phyloP scores from a whole-genome alignment of 2,797 vertebrate genomes.

The Eulemur rubriventer region DNA sequence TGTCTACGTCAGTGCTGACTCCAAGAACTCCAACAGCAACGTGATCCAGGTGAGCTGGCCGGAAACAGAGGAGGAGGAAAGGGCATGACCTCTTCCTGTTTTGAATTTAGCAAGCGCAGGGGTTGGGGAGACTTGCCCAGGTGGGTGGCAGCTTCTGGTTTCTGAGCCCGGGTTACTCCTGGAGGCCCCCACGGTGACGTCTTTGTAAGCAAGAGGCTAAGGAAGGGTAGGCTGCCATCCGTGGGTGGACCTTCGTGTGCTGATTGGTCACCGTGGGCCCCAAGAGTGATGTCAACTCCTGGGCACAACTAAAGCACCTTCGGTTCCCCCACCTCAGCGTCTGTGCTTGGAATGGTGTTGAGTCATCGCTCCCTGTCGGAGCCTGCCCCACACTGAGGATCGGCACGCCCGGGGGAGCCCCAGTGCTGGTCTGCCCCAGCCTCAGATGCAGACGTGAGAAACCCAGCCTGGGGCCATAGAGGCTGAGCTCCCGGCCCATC shows the following conservation, averaged over 20 bases:
- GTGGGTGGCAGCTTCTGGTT: accelerated
- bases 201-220: background rate
- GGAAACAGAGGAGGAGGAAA: accelerated
- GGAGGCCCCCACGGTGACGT: background rate
- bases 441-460: background rate
- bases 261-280: background rate
- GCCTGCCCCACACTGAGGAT: background rate
- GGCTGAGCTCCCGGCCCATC: background rate
- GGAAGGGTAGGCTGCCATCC: background rate
- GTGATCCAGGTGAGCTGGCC: slow-evolving; percentile 93
- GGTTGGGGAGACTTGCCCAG: background rate
- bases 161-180: background rate
- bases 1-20: slow-evolving; percentile 95
- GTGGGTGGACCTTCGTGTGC: background rate
- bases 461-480: background rate
- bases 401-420: background rate
- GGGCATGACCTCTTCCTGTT: background rate
- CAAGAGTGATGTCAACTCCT: background rate
- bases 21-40: slow-evolving; percentile 97
- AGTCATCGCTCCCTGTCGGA: background rate
- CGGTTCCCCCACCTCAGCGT: background rate
- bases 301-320: background rate
- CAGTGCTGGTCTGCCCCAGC: background rate
- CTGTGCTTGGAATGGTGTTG: background rate
- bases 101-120: accelerated